These are phyloP conservation scores for Spodoptera frugiperda DNA, from an alignment of 1,140 invertebrate genomes.

Conservation along the genomic window DNA sequence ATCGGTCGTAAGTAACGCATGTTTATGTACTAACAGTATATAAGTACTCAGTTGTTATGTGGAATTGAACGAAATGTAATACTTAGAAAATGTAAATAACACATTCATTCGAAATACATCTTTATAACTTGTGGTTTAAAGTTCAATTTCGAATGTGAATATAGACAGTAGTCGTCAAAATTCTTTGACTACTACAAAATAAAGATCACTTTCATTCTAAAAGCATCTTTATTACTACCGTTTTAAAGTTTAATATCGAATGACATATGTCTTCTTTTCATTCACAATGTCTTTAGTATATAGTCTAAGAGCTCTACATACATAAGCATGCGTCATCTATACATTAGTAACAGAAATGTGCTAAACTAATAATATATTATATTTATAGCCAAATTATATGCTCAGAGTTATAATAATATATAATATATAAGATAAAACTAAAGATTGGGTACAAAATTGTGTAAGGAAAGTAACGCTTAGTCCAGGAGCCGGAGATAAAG, in stretches of 20 bases:
- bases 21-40: slow-evolving; percentile 4
- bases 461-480: slow-evolving; percentile 26
- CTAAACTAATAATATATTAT: slow-evolving; percentile 26
- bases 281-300: no score
- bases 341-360: neutral
- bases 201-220: no score
- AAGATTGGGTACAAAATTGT: slow-evolving; percentile 39
- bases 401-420: slow-evolving; percentile 24
- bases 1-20: slow-evolving; percentile 30
- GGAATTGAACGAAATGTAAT: neutral
- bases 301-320: neutral
- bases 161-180: no score
- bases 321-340: slow-evolving; percentile 10
- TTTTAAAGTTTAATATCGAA: neutral
- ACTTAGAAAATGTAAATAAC: no score
- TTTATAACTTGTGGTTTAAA: no score
- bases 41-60: neutral
- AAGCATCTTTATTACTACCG: no score
- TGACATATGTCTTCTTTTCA: neutral
- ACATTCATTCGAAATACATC: no score
- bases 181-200: no score
- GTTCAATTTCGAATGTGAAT: neutral
- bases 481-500: slow-evolving; percentile 10
- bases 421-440: slow-evolving; percentile 29
- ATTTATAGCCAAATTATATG: slow-evolving; percentile 41